A percentile compares a stretch with the other conserved stretches of the same genome.
Evolutionary conservation across 2,113 vertebrate species (phyloP).

Genomic region (Leucopsar rothschildi): DNA sequence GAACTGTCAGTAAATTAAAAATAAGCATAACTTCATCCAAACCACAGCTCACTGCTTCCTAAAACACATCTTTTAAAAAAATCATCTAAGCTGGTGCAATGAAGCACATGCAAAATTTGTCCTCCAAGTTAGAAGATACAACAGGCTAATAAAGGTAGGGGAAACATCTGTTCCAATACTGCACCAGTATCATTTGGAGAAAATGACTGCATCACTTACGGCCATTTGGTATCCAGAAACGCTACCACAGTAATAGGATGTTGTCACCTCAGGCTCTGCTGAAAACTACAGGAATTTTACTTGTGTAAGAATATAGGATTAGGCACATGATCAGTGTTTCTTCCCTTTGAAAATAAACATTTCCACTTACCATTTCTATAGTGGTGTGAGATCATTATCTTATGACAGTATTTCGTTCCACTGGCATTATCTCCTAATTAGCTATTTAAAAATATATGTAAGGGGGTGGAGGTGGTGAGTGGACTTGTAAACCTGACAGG

Average conservation of each 20-base stretch:
- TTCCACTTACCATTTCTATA: slow-evolving; percentile 26
- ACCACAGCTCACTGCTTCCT: slow-evolving; percentile 28
- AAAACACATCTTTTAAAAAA: background rate
- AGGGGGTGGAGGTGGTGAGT: background rate
- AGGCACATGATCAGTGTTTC: slow-evolving; percentile 42
- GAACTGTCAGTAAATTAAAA: slow-evolving; percentile 53
- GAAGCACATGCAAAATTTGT: slow-evolving; percentile 35
- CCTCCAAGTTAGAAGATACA: slow-evolving; percentile 40
- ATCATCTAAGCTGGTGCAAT: background rate
- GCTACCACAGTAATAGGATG: slow-evolving; percentile 32
- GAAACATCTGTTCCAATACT: slow-evolving; percentile 50
- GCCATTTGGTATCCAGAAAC: slow-evolving; percentile 53
- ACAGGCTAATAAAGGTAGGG: slow-evolving; percentile 59
- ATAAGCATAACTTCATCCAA: slow-evolving; percentile 35
- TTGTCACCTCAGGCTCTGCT: slow-evolving; percentile 50
- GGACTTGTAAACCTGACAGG: slow-evolving; percentile 31
- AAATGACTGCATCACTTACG: slow-evolving; percentile 34
- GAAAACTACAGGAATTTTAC: slow-evolving; percentile 47
- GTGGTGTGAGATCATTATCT: slow-evolving; percentile 19
- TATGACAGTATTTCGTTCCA: slow-evolving; percentile 16
- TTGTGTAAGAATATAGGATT: slow-evolving; percentile 59
- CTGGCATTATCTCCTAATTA: slow-evolving; percentile 47
- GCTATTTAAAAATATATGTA: slow-evolving; percentile 51
- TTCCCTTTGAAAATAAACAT: slow-evolving; percentile 55
- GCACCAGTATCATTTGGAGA: slow-evolving; percentile 35